Base-by-base conservation (phyloP, 2,797 vertebrate genomes). In the Typhlichthys eigenmanni region DNA sequence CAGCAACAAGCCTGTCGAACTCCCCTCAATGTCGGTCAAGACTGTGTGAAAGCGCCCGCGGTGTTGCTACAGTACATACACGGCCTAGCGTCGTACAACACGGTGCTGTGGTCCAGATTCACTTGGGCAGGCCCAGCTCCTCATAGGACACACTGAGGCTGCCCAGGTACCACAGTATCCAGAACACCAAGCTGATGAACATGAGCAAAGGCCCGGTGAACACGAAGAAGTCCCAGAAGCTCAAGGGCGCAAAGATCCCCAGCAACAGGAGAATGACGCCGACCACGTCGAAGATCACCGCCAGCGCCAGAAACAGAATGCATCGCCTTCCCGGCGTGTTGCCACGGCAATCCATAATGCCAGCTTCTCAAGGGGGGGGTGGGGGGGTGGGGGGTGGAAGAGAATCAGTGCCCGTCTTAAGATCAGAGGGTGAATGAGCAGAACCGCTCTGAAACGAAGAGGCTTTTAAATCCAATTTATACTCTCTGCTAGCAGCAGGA, bases 141-240 rank as follows among this genome's bases (percentile, higher is more conserved):
- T 92, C 85, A 2, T 89, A 87, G 0, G 95, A 71, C 5, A 95
- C 69, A 0, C 87, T 90, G 0, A 98, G 82, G 74, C 91, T 94
- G 66, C 95, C 80, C 13, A 91, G 19, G 82, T 98, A 98, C 96
- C 97, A 98, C 69, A 92, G 86, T 1, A 92, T 71, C 97, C 96
- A 99, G 72, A 94, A 89, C 6, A 96, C 0, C 1, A 97, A 82
- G 72, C 96, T 98, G 67, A 94, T 50, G 63, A 94, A 94, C 1
- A 98, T 84, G 34, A 95, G 69, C 75, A 98, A 49, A 0, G 95
- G 84, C 0, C 96, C 96, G 0, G 78, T 74, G n/a, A 95, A 88
- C 60, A 98, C 77, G 0, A 98, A 94, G 66, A 98, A 96, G 79
- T 98, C 96, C 94, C 95, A 98, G 79, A 70, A 96, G 3, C 71